These are phyloP conservation scores for Agapornis canus DNA, from an alignment of 2,797 vertebrate species.

Conservation along the genomic window DNA sequence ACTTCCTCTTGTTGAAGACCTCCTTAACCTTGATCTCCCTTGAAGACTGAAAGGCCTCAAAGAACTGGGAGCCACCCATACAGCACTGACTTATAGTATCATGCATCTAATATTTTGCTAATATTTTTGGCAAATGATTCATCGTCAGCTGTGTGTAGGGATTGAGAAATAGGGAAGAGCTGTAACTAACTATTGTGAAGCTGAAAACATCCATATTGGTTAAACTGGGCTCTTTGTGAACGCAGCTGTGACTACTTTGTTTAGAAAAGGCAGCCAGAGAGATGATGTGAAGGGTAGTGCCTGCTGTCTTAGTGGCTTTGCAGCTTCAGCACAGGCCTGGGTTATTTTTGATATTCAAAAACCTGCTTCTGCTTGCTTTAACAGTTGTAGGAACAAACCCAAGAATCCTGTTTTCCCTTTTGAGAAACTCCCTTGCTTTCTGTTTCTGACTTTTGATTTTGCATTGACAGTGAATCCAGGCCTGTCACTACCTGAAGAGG, in stretches of 20 bases:
- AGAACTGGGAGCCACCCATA: not conserved
- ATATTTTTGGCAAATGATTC: not conserved
- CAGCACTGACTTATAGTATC: not conserved
- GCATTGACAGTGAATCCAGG: not conserved
- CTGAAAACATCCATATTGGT: not conserved
- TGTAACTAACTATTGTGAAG: not conserved
- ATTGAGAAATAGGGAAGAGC: not conserved
- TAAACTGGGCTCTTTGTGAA: not conserved
- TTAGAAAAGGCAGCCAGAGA: not conserved
- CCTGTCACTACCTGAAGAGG: not conserved
- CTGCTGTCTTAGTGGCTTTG: not conserved
- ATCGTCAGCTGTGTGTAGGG: not conserved
- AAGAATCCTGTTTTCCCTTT: not conserved
- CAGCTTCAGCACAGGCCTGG: not conserved
- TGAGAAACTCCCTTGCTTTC: not conserved
- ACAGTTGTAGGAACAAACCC: not conserved
- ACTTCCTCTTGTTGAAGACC: not conserved
- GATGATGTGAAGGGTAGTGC: not conserved
- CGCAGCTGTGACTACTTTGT: not conserved
- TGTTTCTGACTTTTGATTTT: not conserved
- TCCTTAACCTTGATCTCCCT: not conserved
- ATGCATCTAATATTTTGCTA: not conserved
- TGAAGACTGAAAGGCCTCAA: not conserved
- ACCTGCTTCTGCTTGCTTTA: not conserved
- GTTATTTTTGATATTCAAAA: not conserved